Conservation (phyloP, 2,797 vertebrate genomes). For the Cuculus canorus region DNA sequence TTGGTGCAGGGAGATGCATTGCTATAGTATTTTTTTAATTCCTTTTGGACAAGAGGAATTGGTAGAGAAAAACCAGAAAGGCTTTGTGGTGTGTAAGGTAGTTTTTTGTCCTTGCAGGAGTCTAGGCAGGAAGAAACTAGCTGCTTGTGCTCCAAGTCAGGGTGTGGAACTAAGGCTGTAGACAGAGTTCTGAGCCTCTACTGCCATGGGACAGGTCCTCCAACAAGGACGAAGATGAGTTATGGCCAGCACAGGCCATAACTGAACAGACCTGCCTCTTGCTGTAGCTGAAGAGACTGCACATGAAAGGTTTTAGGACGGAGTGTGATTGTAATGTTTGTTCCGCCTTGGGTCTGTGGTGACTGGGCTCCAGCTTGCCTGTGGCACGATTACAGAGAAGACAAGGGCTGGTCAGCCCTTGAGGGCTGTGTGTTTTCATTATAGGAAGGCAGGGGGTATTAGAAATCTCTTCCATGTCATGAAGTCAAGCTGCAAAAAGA, state of each 20-base stretch:
- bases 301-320: neutral
- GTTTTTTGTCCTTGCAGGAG: neutral
- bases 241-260: neutral
- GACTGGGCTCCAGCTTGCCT: neutral
- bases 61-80: neutral
- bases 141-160: neutral
- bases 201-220: neutral
- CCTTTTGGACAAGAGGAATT: neutral
- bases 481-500: neutral
- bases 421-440: neutral
- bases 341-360: neutral
- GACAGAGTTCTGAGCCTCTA: neutral
- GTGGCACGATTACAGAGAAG: neutral
- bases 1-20: neutral
- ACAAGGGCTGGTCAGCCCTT: neutral
- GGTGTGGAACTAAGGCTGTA: neutral
- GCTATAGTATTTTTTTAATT: neutral
- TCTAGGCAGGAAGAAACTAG: neutral
- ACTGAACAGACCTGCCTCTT: neutral
- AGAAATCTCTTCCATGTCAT: neutral
- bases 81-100: rapidly evolving
- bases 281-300: neutral
- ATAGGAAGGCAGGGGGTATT: neutral
- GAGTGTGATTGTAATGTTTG: neutral
- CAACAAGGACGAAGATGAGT: neutral